Evolutionary conservation across 2,888 invertebrate genomes (phyloP).

Genomic region (Drosophila cognata): DNA sequence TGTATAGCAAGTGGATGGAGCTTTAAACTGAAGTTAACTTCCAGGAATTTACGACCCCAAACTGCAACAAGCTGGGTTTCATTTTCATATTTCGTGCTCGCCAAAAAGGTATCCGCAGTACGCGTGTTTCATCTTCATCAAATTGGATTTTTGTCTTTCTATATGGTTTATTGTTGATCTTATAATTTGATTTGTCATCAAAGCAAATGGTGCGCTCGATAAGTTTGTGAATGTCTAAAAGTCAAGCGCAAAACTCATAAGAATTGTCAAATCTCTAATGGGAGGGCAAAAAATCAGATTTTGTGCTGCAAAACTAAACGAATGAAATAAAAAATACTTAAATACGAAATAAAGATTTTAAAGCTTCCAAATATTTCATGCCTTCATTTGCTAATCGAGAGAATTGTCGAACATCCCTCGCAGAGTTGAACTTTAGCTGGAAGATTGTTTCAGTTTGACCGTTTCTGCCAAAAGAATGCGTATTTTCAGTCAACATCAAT

Average conservation of each 20-base stretch:
- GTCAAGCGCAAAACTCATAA: neutral
- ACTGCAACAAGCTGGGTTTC: constrained; percentile 39
- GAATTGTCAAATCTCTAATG: neutral
- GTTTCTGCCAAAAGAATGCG: constrained; percentile 22
- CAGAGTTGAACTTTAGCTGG: neutral
- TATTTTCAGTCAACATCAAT: constrained; percentile 34
- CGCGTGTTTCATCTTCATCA: constrained; percentile 50
- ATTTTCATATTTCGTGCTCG: constrained; percentile 23
- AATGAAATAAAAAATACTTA: neutral
- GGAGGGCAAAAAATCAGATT: neutral
- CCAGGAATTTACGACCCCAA: constrained; percentile 58
- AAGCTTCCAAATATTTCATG: neutral
- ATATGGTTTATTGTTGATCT: constrained; percentile 30
- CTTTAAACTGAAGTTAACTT: constrained; percentile 59
- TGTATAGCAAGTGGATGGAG: constrained; percentile 46
- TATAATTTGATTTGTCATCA: constrained; percentile 67
- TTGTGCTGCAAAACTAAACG: neutral
- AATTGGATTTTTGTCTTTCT: constrained; percentile 43
- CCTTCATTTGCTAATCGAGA: neutral
- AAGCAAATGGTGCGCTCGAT: neutral
- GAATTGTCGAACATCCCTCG: constrained; percentile 15
- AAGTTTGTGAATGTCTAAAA: neutral
- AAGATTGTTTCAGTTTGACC: constrained; percentile 10
- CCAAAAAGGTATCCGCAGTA: constrained; percentile 9
- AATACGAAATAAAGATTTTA: neutral